Base-by-base conservation (phyloP, 1,140 invertebrate genomes). In the Olivierus martensii region DNA sequence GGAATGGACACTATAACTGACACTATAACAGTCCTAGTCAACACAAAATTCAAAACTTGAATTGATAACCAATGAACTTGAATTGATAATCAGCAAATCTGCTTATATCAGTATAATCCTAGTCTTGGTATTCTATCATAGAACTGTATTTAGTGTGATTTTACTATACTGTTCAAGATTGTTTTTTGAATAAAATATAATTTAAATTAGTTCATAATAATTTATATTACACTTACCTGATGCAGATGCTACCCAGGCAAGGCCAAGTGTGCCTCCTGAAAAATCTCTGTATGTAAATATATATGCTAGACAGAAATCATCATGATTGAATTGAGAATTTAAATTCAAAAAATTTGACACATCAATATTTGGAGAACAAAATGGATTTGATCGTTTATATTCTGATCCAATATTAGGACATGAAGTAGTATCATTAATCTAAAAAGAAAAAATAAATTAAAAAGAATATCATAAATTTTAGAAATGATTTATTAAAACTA, bases 271-370 rank as follows among this genome's bases (percentile, higher is more conserved):
- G 42, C 93, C 93, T 14, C 90, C 90, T 28, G 86, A 89, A 68
- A 97, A 98, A 71, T 98, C 93, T 62, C 78, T 79, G 69, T 97
- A 98, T 0, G 96, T 99, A 70, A 99, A 97, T 28, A 98, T 89
- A 67, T 99, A 99, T 10, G 95, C 93, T 39, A 99, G 75, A 69
- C 96, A 99, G 72, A 98, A 99, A 65, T 89, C 87, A 63, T 95
- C 87, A 68, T 99, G 95, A 73, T 98, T 92, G 22, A 85, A 83
- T 45, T 97, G 75, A 9, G 94, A 98, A 69, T 99, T 94, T 18
- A 97, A 76, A 73, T 99, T 99, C 39, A 99, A 75, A 71, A 98
- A 99, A 74, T 99, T 99, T 61, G 91, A 96, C 45, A 98, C 95
- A 69, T 99, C 95, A 62, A 99, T 95, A 67, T 99, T 96, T 64